Conservation (phyloP, 2,113 vertebrate genomes). For the Mustela nigripes region DNA sequence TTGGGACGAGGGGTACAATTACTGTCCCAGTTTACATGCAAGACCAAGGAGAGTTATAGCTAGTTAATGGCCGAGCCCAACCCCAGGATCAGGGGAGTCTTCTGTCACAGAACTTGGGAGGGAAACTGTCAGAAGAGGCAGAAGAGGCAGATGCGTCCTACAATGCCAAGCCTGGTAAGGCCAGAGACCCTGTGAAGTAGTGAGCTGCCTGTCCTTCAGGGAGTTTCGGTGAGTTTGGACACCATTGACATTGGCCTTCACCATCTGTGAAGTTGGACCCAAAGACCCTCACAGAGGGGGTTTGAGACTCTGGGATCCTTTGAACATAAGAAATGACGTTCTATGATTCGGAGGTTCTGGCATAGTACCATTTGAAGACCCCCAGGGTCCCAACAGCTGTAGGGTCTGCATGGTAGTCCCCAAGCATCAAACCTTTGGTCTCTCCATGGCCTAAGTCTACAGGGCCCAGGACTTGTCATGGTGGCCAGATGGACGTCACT, state of each 20-base stretch:
- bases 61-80: not conserved
- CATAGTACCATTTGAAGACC: slow-evolving; percentile 33
- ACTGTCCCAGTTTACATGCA: not conserved
- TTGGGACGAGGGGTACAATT: slow-evolving; percentile 43
- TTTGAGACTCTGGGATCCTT: slow-evolving; percentile 12
- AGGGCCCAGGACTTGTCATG: slow-evolving; percentile 24
- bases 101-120: not conserved
- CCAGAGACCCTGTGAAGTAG: not conserved
- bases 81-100: not conserved
- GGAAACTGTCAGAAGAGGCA: not conserved
- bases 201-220: not conserved
- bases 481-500: slow-evolving; percentile 77
- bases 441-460: not conserved
- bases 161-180: not conserved
- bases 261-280: not conserved
- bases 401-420: not conserved
- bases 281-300: not conserved
- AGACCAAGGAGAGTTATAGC: not conserved
- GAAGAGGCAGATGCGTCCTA: not conserved
- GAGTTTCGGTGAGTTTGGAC: slow-evolving; percentile 1
- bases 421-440: slow-evolving; percentile 13
- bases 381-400: not conserved
- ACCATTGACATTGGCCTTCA: not conserved
- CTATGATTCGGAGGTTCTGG: slow-evolving; percentile 6
- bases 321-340: slow-evolving; percentile 59